Conservation (phyloP, 92 coral and sea anemone genomes). For the Micromussa lordhowensis region DNA sequence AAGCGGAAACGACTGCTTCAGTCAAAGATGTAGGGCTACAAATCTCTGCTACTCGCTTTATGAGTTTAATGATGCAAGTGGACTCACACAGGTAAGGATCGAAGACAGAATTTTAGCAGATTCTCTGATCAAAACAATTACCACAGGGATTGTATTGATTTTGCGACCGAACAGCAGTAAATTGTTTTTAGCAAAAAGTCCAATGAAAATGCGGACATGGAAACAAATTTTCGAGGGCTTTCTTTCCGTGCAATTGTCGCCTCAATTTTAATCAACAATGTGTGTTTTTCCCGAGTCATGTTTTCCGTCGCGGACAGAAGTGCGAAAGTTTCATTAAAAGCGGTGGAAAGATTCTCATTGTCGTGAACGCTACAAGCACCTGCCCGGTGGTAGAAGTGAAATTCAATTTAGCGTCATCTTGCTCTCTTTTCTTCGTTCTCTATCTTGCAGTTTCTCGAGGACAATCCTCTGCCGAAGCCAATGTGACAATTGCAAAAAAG, state of each 20-base stretch:
- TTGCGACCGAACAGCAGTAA: constrained; percentile 48
- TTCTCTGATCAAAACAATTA: constrained; percentile 36
- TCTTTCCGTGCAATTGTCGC: background rate
- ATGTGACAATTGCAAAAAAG: constrained; percentile 83
- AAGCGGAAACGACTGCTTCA: background rate
- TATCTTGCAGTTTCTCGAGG: constrained; percentile 79
- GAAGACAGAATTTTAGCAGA: background rate
- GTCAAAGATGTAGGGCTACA: background rate
- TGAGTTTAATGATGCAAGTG: constrained; percentile 64
- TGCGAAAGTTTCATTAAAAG: constrained; percentile 41
- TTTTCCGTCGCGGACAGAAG: constrained; percentile 1
- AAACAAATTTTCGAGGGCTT: constrained; percentile 5
- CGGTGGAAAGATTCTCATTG: constrained; percentile 52
- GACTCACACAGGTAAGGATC: constrained; percentile 68
- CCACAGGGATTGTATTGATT: constrained; percentile 46
- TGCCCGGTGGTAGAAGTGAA: constrained; percentile 58
- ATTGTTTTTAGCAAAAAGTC: constrained; percentile 27
- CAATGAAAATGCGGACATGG: background rate
- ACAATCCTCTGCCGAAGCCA: constrained; percentile 81
- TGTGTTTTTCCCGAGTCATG: background rate
- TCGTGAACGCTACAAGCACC: constrained; percentile 71
- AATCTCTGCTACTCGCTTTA: constrained; percentile 19
- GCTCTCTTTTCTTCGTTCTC: constrained; percentile 4
- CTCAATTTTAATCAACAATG: background rate
- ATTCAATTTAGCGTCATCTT: constrained; percentile 41